Evolutionary conservation across 2,888 invertebrate genomes (phyloP), one percentile per base, ranked within the genome.

Genomic region (Suillia variegata): DNA sequence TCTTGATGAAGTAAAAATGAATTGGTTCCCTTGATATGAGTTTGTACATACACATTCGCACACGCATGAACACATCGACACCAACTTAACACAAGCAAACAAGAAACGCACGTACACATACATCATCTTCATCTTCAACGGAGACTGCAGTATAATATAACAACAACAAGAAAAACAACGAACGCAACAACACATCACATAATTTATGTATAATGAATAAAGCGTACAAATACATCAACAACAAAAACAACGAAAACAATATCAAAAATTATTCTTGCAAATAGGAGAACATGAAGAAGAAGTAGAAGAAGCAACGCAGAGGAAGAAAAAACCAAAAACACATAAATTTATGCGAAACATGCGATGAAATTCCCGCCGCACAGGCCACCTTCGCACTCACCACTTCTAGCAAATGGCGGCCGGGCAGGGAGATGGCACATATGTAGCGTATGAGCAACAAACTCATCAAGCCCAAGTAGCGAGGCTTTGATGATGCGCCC

Each of bases 151-250:
- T n/a, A n/a, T n/a, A 56, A 17, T 15, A 56, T n/a, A 61, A 58
- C 61, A 66, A 54, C 64, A 67, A 69, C 63, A 50, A 50, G 13
- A 26, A 21, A 42, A 54, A 20, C 48, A 55, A 26, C 31, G 45
- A 22, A 22, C 31, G 48, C 49, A 54, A 31, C 54, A 54, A 47
- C 31, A 54, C 47, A 38, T 56, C 48, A 54, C 73, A 73, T 73
- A 73, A 73, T 73, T 73, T 74, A 73, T 73, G 74, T 72, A 71
- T 73, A 69, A 74, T 69, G 65, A 68, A 74, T 69, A 71, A 71
- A 70, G 68, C 66, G 70, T 17, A 45, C 10, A 26, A n/a, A 34
- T 4, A 13, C 34, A 54, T 20, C 18, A 17, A 26, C 45, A 45
- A 55, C 61, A 68, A 67, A 71, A 74, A 63, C 63, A 65, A 56